These are phyloP conservation scores for Ostrea denselamellosa DNA, from an alignment of 1,140 invertebrate species.

Conservation along the genomic window DNA sequence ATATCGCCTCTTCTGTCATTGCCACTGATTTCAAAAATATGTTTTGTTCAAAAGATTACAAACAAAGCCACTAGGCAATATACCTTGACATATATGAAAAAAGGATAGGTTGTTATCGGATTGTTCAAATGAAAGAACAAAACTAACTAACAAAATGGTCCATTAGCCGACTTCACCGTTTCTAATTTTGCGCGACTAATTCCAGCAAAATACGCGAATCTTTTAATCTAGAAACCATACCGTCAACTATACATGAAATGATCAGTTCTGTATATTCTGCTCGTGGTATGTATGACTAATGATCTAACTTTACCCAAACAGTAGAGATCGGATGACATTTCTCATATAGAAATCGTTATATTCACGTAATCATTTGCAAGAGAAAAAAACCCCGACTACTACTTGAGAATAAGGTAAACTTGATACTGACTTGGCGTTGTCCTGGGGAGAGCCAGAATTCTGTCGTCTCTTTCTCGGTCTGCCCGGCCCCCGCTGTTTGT, in stretches of 20 bases:
- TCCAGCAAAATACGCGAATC: not conserved
- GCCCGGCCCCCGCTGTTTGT: not conserved
- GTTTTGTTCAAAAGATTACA: not conserved
- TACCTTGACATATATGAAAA: conserved; percentile 7
- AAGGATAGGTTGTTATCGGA: conserved; percentile 23
- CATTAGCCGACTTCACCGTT: conserved; percentile 19
- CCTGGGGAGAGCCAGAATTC: not conserved
- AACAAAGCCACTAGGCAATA: conserved; percentile 12
- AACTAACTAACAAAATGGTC: conserved; percentile 22
- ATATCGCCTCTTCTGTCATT: not conserved
- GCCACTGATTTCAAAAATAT: not conserved
- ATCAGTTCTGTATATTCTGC: not conserved
- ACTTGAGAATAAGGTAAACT: not conserved
- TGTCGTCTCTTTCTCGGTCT: conserved; percentile 14
- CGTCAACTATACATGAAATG: not conserved
- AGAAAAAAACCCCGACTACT: not conserved
- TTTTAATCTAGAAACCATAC: conserved; percentile 4
- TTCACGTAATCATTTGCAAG: not conserved
- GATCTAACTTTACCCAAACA: not conserved
- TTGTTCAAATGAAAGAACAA: conserved; percentile 4
- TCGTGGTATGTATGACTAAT: not conserved
- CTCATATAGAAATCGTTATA: not conserved
- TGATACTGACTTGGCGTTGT: not conserved
- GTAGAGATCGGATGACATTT: conserved; percentile 5
- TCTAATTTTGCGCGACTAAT: conserved; percentile 25